phyloP scores from a whole-genome alignment of 2,888 invertebrate genomes.

The Colletes collaris region DNA sequence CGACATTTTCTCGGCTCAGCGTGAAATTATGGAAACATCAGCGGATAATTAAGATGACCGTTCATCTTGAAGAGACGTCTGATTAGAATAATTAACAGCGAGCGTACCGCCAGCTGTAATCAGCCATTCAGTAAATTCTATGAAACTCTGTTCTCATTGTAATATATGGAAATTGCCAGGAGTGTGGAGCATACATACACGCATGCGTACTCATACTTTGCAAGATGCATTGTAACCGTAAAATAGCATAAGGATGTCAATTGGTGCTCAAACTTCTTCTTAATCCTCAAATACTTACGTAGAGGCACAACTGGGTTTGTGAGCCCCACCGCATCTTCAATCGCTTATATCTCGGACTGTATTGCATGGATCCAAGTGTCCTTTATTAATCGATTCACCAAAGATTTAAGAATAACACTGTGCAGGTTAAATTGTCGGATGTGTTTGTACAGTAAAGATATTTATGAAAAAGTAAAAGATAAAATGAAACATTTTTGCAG shows the following conservation, averaged over 20 bases:
- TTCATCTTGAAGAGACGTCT: constrained; percentile 29
- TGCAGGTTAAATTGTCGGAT: too few relatives aligned
- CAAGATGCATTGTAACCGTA: constrained; percentile 26
- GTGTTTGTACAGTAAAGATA: too few relatives aligned
- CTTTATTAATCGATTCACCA: too few relatives aligned
- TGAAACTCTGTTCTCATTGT: constrained; percentile 44
- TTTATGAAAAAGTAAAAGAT: too few relatives aligned
- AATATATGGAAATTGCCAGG: constrained; percentile 47
- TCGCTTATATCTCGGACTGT: too few relatives aligned
- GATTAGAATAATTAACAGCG: constrained; percentile 41
- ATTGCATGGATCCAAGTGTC: too few relatives aligned
- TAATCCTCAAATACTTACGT: too few relatives aligned
- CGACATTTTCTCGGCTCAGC: constrained; percentile 10
- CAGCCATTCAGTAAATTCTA: constrained; percentile 49
- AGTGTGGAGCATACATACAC: background rate
- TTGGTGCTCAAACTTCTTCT: constrained; percentile 11
- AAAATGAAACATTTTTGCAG: too few relatives aligned
- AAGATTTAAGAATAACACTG: too few relatives aligned
- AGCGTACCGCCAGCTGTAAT: constrained; percentile 25
- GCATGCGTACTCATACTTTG: constrained; percentile 5
- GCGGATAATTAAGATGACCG: constrained; percentile 40
- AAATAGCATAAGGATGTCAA: constrained; percentile 35
- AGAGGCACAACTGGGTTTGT: too few relatives aligned
- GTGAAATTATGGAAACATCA: constrained; percentile 32
- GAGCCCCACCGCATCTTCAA: too few relatives aligned